phyloP scores from a whole-genome alignment of 2,888 invertebrate species.

The Myopa tessellatipennis region DNA sequence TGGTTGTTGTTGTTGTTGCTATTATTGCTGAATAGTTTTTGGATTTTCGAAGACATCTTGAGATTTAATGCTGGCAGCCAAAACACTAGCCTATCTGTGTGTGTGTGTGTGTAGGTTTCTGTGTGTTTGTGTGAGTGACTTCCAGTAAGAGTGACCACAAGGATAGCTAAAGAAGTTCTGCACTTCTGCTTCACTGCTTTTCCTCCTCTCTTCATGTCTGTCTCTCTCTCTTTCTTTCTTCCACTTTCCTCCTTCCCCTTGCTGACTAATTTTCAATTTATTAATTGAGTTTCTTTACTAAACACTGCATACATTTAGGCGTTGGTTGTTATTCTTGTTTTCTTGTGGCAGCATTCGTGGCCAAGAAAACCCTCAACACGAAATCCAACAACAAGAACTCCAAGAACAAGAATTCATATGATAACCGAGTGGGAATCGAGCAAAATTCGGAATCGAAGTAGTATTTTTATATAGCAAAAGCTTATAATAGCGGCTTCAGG shows the following conservation, averaged over 20 bases:
- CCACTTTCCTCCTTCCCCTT: background rate
- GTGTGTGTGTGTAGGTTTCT: background rate
- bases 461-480: no score
- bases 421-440: background rate
- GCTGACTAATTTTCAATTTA: background rate
- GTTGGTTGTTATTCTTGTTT: background rate
- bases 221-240: background rate
- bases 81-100: background rate
- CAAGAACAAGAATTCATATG: background rate
- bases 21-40: slow-evolving; percentile 27
- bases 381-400: background rate
- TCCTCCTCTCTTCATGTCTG: background rate
- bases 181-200: background rate
- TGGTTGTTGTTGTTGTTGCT: background rate
- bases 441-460: no score
- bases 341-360: background rate
- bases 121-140: background rate
- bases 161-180: background rate
- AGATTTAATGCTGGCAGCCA: background rate
- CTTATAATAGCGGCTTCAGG: no score
- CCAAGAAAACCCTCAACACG: no score
- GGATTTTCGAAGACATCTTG: slow-evolving; percentile 8
- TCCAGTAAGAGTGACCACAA: background rate
- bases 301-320: slow-evolving; percentile 29
- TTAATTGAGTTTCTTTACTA: slow-evolving; percentile 28